Base-by-base conservation (phyloP, 2,113 vertebrate genomes). In the Apteryx mantelli region DNA sequence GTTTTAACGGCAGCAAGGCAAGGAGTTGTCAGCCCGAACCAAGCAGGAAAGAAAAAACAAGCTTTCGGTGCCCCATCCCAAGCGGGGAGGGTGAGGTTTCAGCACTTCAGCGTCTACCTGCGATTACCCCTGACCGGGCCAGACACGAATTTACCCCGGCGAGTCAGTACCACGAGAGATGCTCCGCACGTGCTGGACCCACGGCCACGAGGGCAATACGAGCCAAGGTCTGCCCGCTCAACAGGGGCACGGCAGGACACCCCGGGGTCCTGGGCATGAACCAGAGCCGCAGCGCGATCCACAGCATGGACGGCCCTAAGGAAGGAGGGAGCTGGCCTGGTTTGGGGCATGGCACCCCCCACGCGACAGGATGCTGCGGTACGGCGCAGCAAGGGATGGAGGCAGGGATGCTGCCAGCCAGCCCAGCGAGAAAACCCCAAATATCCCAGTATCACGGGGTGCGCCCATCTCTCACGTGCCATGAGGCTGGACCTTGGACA, bases 61-160 rank as follows among this genome's bases (percentile, higher is more conserved):
- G 26, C 53, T 64, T 71, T 32, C 5, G 18, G 34, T 36, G 34
- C 15, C 56, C 30, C 60, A 70, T 53, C 34, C 7, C 60, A 70
- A 44, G 22, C 60, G 0, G 40, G 14, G 28, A 84, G n/a, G 52
- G 21, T 26, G 66, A 61, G 25, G 53, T 69, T 58, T 46, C 0
- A 0, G 21, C 52, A 1, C 32, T 25, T 53, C 2, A 3, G 22
- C 0, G 0, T 46, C 0, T 38, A 70, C 58, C 75, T 50, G 48
- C 9, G 9, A 82, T 10, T 32, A 34, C 32, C 30, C 11, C 56
- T 11, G 30, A 34, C 30, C 30, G 19, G 18, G 32, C 56, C 32
- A 34, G 30, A 32, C 56, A 30, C 16, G 17, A 18, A 15, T 60
- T 60, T 58, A 58, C 28, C 56, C 56, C 56, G 17, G 56, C 16